Evolutionary conservation across 1,140 invertebrate genomes (phyloP), one percentile per base, ranked within the genome.

Genomic region (Pemphigus obesinymphae): DNA sequence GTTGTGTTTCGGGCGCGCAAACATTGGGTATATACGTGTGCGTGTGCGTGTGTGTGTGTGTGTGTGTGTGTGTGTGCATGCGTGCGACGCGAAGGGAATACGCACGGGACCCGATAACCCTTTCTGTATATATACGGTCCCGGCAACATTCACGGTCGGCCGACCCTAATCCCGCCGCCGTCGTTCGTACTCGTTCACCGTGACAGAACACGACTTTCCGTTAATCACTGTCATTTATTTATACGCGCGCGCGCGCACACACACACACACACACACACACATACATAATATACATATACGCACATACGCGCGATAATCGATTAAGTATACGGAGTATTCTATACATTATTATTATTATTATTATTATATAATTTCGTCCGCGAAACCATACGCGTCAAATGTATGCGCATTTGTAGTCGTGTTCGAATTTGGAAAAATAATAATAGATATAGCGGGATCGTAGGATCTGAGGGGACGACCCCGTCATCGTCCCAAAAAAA

Each of bases 201-300:
- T 73, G 70, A 73, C 70, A 73, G 70, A 73, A 73, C 70, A 73
- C 70, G 70, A 73, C 70, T 73, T 73, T 73, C 70, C 70, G 70
- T 73, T 73, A 73, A 73, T 73, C 70, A 73, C 70, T 73, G 70
- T 73, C 45, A 50, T 73, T 73, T 73, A 50, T 73, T 73, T 73
- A 73, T 73, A 73, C 70, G 17, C 26, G 11, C 45, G 13, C 70
- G 8, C 17, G 11, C 15, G 0, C 26, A 0, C 43, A 15, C n/a
- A n/a, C 17, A 2, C 61, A 4, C 31, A 5, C 31, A 3, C 8
- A 1, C 31, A 34, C 15, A 34, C 26, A 0, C 31, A 0, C 2
- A 2, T 2, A 23, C 4, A 29, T 15, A 23, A 13, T 61, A 31
- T 31, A 58, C 17, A 6, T 58, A 26, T 15, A 61, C 13, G n/a